Conservation (phyloP, 2,888 invertebrate species). For the Drepana falcataria region DNA sequence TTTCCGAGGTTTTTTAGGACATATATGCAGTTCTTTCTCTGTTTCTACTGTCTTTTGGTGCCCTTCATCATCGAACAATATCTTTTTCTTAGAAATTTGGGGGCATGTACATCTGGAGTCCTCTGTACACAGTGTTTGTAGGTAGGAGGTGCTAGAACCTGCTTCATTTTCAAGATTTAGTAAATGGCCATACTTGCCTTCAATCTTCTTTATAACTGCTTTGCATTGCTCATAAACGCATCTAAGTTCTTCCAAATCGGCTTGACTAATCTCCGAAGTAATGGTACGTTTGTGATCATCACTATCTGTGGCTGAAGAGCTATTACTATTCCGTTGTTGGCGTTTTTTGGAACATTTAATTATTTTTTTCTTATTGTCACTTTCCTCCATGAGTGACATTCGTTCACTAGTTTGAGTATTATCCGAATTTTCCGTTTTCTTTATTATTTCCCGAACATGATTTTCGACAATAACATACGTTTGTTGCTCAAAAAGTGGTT, state of each 20-base stretch:
- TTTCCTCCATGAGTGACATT: slow-evolving; percentile 6
- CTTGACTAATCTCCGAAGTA: slow-evolving; percentile 25
- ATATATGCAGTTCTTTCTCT: slow-evolving; percentile 41
- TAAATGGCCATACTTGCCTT: slow-evolving; percentile 62
- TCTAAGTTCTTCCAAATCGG: slow-evolving; percentile 53
- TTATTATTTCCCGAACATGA: slow-evolving; percentile 37
- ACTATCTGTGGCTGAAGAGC: slow-evolving; percentile 4
- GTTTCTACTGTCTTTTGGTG: slow-evolving; percentile 31
- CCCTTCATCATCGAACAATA: slow-evolving; percentile 63
- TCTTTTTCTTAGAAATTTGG: slow-evolving; percentile 52
- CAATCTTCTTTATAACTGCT: slow-evolving; percentile 52
- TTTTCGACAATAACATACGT: slow-evolving; percentile 45
- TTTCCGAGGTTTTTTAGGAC: slow-evolving; percentile 32
- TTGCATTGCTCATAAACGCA: slow-evolving; percentile 55
- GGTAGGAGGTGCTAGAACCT: slow-evolving; percentile 5
- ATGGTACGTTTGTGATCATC: slow-evolving; percentile 7
- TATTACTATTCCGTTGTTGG: neutral
- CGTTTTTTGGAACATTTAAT: neutral
- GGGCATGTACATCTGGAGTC: slow-evolving; percentile 33
- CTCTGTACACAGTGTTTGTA: slow-evolving; percentile 8
- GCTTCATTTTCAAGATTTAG: slow-evolving; percentile 29
- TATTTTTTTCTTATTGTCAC: slow-evolving; percentile 2
- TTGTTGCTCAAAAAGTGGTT: slow-evolving; percentile 27
- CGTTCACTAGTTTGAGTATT: slow-evolving; percentile 5
- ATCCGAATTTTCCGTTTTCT: slow-evolving; percentile 10